Evolutionary conservation across 53 echinoderm and acorn worm species (phyloP).

Genomic region (Holothuria scabra): DNA sequence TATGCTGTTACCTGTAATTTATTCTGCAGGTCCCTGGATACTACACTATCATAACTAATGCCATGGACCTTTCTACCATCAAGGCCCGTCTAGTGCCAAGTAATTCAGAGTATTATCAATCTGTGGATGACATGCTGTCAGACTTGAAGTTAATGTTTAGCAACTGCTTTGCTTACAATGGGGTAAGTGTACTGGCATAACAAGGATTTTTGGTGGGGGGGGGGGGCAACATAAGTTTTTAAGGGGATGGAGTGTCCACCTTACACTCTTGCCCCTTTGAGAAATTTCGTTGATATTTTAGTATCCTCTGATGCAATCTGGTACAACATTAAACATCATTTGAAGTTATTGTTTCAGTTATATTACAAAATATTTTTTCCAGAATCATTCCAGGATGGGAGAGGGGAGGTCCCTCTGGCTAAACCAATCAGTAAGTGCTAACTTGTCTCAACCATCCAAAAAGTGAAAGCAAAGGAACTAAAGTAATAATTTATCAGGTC

Average conservation of each 20-base stretch:
- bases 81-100: slow-evolving; percentile 66
- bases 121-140: slow-evolving; percentile 65
- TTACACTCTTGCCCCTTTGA: too few relatives aligned
- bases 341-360: too few relatives aligned
- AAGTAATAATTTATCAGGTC: too few relatives aligned
- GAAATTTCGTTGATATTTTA: too few relatives aligned
- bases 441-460: not conserved
- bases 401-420: too few relatives aligned
- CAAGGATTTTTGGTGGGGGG: too few relatives aligned
- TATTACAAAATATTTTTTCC: too few relatives aligned
- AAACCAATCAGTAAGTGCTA: not conserved
- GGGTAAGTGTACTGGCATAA: slow-evolving; percentile 61
- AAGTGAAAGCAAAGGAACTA: not conserved
- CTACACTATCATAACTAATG: slow-evolving; percentile 74
- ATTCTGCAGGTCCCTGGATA: slow-evolving; percentile 73
- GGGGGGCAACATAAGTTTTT: too few relatives aligned
- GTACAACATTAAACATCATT: too few relatives aligned
- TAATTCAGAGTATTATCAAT: slow-evolving; percentile 68
- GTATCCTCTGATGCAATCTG: too few relatives aligned
- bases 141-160: slow-evolving; percentile 76
- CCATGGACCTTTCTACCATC: slow-evolving; percentile 77
- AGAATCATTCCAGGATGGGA: too few relatives aligned
- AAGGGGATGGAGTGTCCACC: too few relatives aligned
- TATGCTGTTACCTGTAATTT: not conserved
- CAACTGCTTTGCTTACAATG: slow-evolving; percentile 79